Percentiles rank a stretch among this genome's conserved stretches.
These are phyloP conservation scores for Conus canariensis DNA, from an alignment of 2,888 invertebrate genomes.

Conservation along the genomic window DNA sequence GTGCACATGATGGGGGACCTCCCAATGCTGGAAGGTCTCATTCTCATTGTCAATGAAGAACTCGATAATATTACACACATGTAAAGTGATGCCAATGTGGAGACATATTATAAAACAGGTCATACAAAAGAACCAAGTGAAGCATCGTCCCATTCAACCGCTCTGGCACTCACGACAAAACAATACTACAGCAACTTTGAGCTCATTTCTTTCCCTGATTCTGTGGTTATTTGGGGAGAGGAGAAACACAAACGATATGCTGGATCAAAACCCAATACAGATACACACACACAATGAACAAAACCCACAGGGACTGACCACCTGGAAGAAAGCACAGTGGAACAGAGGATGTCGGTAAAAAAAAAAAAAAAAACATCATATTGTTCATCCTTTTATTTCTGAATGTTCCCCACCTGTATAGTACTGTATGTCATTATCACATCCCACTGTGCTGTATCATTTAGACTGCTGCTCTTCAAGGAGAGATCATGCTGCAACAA, in stretches of 20 bases:
- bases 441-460: too few species aligned
- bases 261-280: not conserved
- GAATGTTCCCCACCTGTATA: too few species aligned
- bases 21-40: not conserved
- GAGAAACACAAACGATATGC: not conserved
- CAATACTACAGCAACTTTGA: not conserved
- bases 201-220: slow-evolving; percentile 27
- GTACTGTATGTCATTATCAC: too few species aligned
- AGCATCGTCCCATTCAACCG: not conserved
- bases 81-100: not conserved
- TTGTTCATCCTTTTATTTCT: too few species aligned
- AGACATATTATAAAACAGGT: not conserved
- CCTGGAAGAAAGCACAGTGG: not conserved
- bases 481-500: too few species aligned
- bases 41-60: slow-evolving; percentile 8
- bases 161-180: not conserved
- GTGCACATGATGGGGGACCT: slow-evolving; percentile 6
- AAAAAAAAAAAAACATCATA: not conserved
- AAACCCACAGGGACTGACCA: not conserved
- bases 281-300: not conserved
- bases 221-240: not conserved
- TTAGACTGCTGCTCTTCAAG: too few species aligned
- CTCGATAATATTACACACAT: not conserved
- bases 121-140: not conserved
- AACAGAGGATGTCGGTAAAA: not conserved